phyloP scores from a whole-genome alignment of 2,113 vertebrate species.

The Hemibagrus wyckioides region DNA sequence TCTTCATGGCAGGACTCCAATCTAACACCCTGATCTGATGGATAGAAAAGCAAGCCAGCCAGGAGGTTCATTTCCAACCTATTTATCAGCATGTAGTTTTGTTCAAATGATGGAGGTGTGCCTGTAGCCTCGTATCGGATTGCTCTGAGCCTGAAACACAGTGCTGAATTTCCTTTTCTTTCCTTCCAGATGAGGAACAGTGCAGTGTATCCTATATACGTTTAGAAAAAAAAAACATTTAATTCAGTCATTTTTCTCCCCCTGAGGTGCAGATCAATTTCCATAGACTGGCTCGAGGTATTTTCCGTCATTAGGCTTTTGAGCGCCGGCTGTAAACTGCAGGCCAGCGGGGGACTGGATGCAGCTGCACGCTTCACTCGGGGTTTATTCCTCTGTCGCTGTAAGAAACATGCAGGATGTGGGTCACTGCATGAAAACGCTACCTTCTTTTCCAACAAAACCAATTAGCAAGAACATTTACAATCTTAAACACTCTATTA shows the following conservation, averaged over 20 bases:
- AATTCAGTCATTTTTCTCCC: slow-evolving; percentile 77
- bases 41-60: not conserved
- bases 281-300: slow-evolving; percentile 76
- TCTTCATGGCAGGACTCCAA: slow-evolving; percentile 3
- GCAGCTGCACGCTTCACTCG: slow-evolving; percentile 73
- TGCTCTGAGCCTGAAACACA: slow-evolving; percentile 46
- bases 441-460: not conserved
- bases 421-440: not conserved
- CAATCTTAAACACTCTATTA: not conserved
- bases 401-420: slow-evolving; percentile 73
- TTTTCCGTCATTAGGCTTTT: slow-evolving; percentile 78
- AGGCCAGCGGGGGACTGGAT: slow-evolving; percentile 72
- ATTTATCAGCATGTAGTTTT: slow-evolving; percentile 49
- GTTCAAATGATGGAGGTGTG: slow-evolving; percentile 30
- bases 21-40: slow-evolving; percentile 30
- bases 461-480: not conserved
- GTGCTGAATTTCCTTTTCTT: slow-evolving; percentile 29
- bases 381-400: slow-evolving; percentile 79
- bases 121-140: slow-evolving; percentile 45
- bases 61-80: slow-evolving; percentile 48
- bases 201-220: slow-evolving; percentile 4
- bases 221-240: slow-evolving; percentile 65
- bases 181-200: slow-evolving; percentile 23
- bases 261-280: slow-evolving; percentile 82
- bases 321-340: slow-evolving; percentile 74